Conservation (phyloP, 2,888 invertebrate genomes). For the Caprella mutica region DNA sequence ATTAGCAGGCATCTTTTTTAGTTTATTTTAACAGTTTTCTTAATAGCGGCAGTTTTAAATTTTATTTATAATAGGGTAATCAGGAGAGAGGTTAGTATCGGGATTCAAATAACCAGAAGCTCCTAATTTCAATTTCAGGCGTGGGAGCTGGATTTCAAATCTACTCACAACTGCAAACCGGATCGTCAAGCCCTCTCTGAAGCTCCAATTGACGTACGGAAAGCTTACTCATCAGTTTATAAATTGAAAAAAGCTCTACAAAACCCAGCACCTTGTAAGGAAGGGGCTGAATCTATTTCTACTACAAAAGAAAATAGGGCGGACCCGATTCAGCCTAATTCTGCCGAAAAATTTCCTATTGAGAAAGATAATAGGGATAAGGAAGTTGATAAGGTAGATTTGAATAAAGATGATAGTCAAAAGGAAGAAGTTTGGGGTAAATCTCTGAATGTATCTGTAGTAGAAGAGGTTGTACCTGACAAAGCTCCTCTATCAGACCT, state of each 20-base stretch:
- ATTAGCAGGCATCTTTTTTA: too few species aligned
- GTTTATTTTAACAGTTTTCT: too few species aligned
- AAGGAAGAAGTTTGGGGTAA: conserved; percentile 15
- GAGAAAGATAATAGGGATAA: neutral
- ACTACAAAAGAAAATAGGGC: too few species aligned
- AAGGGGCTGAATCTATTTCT: too few species aligned
- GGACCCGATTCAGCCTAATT: too few species aligned
- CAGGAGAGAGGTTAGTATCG: too few species aligned
- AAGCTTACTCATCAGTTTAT: conserved; percentile 17
- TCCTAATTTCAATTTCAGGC: conserved; percentile 9
- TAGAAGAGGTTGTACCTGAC: neutral
- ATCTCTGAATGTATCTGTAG: conserved; percentile 14
- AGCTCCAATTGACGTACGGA: conserved; percentile 17
- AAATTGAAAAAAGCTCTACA: conserved; percentile 12
- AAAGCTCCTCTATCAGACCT: conserved; percentile 10
- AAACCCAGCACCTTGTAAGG: neutral
- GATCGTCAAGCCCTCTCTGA: conserved; percentile 13
- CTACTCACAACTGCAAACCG: conserved; percentile 8
- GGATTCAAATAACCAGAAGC: too few species aligned
- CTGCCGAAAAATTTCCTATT: neutral
- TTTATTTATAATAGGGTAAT: too few species aligned
- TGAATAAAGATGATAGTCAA: neutral
- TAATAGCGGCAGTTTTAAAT: too few species aligned
- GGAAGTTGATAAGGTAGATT: neutral
- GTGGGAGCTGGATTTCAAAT: conserved; percentile 22